Evolutionary conservation across 2,113 vertebrate genomes (phyloP).

Genomic region (Thamnaconus septentrionalis): DNA sequence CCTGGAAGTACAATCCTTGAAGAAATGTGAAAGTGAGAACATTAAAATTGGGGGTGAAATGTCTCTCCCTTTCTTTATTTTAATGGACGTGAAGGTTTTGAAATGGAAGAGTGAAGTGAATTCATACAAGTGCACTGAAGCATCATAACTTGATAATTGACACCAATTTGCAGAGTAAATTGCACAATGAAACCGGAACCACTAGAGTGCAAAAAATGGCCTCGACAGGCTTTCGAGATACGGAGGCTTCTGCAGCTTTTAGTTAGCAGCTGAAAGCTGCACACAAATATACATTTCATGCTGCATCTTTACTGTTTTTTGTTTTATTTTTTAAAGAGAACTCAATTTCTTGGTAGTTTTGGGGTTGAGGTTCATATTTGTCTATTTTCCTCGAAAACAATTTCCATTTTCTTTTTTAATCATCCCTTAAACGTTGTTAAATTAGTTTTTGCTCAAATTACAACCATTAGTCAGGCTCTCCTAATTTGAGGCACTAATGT

Average conservation of each 20-base stretch:
- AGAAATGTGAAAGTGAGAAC: slow-evolving; percentile 24
- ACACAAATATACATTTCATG: not conserved
- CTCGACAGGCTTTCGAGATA: slow-evolving; percentile 38
- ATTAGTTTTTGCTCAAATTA: no score
- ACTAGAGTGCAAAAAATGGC: slow-evolving; percentile 31
- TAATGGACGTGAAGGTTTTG: slow-evolving; percentile 12
- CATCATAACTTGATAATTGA: slow-evolving; percentile 43
- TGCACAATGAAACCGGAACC: slow-evolving; percentile 49
- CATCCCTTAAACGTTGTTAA: no score
- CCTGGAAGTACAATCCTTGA: slow-evolving; percentile 13
- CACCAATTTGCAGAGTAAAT: slow-evolving; percentile 48
- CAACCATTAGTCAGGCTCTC: no score
- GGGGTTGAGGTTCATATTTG: no score
- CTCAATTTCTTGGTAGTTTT: no score
- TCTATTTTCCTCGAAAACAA: no score
- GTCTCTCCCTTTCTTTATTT: slow-evolving; percentile 1
- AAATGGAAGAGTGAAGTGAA: slow-evolving; percentile 7
- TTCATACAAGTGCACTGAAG: slow-evolving; percentile 41
- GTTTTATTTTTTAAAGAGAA: no score
- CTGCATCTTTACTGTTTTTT: not conserved
- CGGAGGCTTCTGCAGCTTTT: slow-evolving; percentile 24
- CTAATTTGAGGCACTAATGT: no score
- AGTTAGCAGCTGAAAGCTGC: not conserved
- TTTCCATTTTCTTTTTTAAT: no score
- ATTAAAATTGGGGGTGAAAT: slow-evolving; percentile 5